phyloP scores from a whole-genome alignment of 2,797 vertebrate species.

The Acanthornis magna region DNA sequence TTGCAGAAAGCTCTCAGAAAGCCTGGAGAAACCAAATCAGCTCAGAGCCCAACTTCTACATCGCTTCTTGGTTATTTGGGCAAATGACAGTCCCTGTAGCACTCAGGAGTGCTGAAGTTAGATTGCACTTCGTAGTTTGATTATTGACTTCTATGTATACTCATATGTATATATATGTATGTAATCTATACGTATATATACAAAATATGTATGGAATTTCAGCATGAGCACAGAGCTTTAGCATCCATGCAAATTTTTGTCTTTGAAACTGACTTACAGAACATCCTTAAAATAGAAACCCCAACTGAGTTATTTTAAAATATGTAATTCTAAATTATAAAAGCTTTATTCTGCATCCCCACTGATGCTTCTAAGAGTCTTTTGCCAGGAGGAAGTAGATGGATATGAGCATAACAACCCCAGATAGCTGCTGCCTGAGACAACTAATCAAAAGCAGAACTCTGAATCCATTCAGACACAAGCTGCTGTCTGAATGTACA shows the following conservation, averaged over 20 bases:
- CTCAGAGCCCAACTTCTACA: background rate
- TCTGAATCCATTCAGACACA: background rate
- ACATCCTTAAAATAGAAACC: background rate
- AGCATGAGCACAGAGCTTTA: background rate
- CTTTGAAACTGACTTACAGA: background rate
- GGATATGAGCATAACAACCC: background rate
- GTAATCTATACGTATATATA: background rate
- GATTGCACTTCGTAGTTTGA: background rate
- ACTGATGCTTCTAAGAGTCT: background rate
- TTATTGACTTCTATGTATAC: background rate
- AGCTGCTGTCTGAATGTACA: background rate
- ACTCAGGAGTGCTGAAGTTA: background rate
- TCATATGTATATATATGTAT: background rate
- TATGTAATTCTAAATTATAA: background rate
- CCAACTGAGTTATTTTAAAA: background rate
- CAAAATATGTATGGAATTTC: background rate
- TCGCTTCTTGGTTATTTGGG: background rate
- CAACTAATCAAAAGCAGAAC: constrained; percentile 13
- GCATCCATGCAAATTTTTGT: background rate
- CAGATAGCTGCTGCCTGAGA: background rate
- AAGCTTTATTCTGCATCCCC: background rate
- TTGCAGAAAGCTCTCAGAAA: background rate
- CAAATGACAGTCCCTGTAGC: background rate
- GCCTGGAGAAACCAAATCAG: background rate
- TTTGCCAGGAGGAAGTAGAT: constrained; percentile 9